phyloP scores from a whole-genome alignment of 2,888 invertebrate species.

The Zootermopsis nevadensis region DNA sequence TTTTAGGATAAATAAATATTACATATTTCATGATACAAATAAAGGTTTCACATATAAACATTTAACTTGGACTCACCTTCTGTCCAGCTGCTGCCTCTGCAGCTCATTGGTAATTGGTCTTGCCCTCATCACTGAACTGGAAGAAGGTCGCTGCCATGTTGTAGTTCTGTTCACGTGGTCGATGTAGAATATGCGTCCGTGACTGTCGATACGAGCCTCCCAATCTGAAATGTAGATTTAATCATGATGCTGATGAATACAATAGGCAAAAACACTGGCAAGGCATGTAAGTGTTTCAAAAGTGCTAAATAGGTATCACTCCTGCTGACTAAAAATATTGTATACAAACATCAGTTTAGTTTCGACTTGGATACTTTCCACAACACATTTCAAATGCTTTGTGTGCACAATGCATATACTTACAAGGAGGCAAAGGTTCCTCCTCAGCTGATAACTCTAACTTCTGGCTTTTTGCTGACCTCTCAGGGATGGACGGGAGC shows the following conservation, averaged over 20 bases:
- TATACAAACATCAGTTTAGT: too few relatives aligned
- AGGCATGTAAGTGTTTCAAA: too few relatives aligned
- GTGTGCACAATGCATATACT: conserved; percentile 58
- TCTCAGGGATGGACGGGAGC: conserved; percentile 84
- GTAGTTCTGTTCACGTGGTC: conserved; percentile 97
- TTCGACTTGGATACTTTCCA: too few relatives aligned
- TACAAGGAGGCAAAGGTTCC: conserved; percentile 88
- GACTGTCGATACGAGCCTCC: conserved; percentile 97
- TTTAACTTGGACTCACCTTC: conserved; percentile 63
- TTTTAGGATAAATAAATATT: too few relatives aligned
- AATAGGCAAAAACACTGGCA: too few relatives aligned
- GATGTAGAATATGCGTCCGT: conserved; percentile 96
- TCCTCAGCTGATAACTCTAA: conserved; percentile 69
- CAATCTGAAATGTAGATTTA: conserved; percentile 75
- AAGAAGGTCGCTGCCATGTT: conserved; percentile 91
- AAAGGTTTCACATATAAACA: too few relatives aligned
- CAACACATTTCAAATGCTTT: too few relatives aligned
- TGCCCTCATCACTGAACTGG: conserved; percentile 63
- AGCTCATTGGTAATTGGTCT: conserved; percentile 70
- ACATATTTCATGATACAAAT: too few relatives aligned
- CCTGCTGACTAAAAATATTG: too few relatives aligned
- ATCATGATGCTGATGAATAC: background rate
- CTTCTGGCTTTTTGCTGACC: conserved; percentile 70
- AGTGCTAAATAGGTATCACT: too few relatives aligned
- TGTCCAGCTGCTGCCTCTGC: conserved; percentile 76